Conservation (phyloP, 2,113 vertebrate species). For the Herpailurus yagouaroundi region DNA sequence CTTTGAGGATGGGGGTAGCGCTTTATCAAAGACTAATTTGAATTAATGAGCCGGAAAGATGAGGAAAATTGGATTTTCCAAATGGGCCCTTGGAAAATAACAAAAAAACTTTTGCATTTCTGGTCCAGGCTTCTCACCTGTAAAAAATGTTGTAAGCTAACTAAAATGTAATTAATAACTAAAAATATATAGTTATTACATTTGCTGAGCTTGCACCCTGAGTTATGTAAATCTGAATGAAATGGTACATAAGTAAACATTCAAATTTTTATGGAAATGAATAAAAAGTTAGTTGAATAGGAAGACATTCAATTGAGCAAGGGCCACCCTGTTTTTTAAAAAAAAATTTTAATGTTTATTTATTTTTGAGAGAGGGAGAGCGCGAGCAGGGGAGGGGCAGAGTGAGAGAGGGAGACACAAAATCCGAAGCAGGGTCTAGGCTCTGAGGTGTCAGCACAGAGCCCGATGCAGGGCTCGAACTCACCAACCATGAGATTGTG, state of each 20-base stretch:
- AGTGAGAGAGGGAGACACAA: background rate
- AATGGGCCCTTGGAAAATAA: background rate
- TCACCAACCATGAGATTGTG: background rate
- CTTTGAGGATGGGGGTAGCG: background rate
- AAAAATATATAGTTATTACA: background rate
- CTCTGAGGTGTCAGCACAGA: background rate
- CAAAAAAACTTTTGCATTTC: background rate
- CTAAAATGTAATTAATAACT: background rate
- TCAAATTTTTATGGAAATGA: background rate
- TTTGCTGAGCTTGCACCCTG: background rate
- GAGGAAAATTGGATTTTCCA: background rate
- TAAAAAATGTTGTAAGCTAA: background rate
- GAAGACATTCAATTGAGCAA: background rate
- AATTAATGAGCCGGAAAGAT: background rate
- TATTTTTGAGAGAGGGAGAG: background rate
- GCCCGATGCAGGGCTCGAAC: accelerated
- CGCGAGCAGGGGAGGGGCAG: background rate
- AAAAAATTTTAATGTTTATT: background rate
- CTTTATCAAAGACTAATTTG: background rate
- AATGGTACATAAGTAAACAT: background rate
- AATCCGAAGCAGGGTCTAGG: background rate
- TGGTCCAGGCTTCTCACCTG: background rate
- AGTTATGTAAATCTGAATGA: background rate
- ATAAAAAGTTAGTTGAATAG: constrained; percentile 5
- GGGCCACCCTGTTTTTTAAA: background rate